Evolutionary conservation across 2,113 vertebrate genomes (phyloP).

Genomic region (Saimiri boliviensis): DNA sequence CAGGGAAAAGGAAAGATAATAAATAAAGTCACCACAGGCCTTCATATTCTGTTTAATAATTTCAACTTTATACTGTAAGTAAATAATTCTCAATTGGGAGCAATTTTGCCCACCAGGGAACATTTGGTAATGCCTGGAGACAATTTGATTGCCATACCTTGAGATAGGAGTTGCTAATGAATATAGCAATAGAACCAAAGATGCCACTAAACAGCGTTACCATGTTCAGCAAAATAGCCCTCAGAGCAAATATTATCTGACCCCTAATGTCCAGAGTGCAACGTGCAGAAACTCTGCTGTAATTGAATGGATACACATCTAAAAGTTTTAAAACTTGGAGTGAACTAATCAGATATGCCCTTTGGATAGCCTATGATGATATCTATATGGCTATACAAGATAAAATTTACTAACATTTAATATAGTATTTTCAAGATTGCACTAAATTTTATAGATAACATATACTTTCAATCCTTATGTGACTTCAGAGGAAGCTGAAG

Average conservation of each 20-base stretch:
- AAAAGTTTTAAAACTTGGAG: background rate
- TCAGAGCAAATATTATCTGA: background rate
- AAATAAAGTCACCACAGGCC: background rate
- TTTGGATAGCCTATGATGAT: background rate
- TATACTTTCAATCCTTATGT: background rate
- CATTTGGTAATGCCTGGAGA: background rate
- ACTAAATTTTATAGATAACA: background rate
- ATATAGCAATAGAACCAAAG: background rate
- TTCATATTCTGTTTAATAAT: background rate
- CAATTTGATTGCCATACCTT: background rate
- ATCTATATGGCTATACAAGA: background rate
- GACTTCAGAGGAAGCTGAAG: background rate
- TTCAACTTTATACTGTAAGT: background rate
- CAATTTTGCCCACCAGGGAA: background rate
- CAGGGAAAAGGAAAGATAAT: background rate
- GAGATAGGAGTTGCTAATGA: background rate
- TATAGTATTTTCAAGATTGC: background rate
- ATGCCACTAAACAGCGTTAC: background rate
- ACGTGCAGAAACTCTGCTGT: background rate
- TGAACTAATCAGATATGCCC: background rate
- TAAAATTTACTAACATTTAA: background rate
- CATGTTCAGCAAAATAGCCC: background rate
- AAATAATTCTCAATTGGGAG: rapidly evolving
- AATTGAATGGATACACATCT: background rate
- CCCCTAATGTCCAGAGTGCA: background rate